Evolutionary conservation across 1,140 invertebrate species (phyloP).

Genomic region (Potamilus streckersoni): DNA sequence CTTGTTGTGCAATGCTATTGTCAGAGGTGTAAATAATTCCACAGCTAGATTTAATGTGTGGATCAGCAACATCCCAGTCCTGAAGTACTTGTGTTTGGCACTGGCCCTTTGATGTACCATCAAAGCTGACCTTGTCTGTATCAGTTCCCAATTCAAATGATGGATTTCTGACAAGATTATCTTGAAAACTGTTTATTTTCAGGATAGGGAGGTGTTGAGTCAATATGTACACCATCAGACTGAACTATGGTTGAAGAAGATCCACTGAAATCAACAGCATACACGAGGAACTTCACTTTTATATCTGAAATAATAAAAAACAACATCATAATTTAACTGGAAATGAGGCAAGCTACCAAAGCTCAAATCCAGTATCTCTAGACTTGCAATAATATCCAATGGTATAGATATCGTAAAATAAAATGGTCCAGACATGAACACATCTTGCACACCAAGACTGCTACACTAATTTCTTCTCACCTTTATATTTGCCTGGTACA

Average conservation of each 20-base stretch:
- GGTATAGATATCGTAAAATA: too few relatives aligned
- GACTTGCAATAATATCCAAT: too few relatives aligned
- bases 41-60: neutral
- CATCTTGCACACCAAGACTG: too few relatives aligned
- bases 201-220: slow-evolving; percentile 24
- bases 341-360: too few relatives aligned
- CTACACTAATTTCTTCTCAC: too few relatives aligned
- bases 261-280: slow-evolving; percentile 3
- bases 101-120: too few relatives aligned
- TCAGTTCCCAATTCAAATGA: neutral
- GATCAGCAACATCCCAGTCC: neutral
- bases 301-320: neutral
- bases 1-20: neutral
- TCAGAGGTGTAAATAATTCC: too few relatives aligned
- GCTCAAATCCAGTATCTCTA: too few relatives aligned
- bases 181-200: slow-evolving; percentile 2
- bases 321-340: too few relatives aligned
- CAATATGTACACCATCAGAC: slow-evolving; percentile 39
- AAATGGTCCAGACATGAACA: too few relatives aligned
- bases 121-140: neutral
- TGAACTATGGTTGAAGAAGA: slow-evolving; percentile 4
- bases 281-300: neutral
- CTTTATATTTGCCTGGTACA: too few relatives aligned
- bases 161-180: slow-evolving; percentile 24
- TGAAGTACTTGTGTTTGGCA: neutral